Conservation (phyloP, 2,113 vertebrate genomes). For the Sapajus apella region DNA sequence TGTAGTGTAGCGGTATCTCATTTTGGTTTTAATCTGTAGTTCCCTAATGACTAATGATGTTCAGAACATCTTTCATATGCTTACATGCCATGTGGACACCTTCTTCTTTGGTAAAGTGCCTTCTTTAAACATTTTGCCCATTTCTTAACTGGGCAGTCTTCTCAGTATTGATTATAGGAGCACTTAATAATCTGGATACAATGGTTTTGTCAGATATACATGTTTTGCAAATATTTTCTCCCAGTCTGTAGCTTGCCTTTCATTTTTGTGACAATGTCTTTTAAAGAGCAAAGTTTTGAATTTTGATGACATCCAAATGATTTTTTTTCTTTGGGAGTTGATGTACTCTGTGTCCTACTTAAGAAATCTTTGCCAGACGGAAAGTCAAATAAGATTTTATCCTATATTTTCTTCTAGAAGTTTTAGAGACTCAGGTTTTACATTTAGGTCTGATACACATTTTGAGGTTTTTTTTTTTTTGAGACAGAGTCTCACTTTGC, state of each 20-base stretch:
- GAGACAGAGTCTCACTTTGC: too few relatives aligned
- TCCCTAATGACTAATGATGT: not conserved
- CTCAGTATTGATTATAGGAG: not conserved
- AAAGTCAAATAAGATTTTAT: not conserved
- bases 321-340: not conserved
- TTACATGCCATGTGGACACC: not conserved
- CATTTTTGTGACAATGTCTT: not conserved
- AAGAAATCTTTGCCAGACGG: not conserved
- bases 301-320: not conserved
- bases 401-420: not conserved
- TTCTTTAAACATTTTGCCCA: not conserved
- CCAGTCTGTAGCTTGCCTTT: not conserved
- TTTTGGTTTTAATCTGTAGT: not conserved
- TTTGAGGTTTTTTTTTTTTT: not conserved
- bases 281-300: not conserved
- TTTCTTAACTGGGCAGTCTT: not conserved
- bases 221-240: not conserved
- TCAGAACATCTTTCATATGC: not conserved
- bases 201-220: not conserved
- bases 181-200: not conserved
- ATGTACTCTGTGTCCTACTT: not conserved
- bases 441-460: not conserved
- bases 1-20: not conserved
- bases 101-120: not conserved
- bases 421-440: not conserved